Evolutionary conservation across 2,888 invertebrate species (phyloP).

Genomic region (Julus scandinavius): DNA sequence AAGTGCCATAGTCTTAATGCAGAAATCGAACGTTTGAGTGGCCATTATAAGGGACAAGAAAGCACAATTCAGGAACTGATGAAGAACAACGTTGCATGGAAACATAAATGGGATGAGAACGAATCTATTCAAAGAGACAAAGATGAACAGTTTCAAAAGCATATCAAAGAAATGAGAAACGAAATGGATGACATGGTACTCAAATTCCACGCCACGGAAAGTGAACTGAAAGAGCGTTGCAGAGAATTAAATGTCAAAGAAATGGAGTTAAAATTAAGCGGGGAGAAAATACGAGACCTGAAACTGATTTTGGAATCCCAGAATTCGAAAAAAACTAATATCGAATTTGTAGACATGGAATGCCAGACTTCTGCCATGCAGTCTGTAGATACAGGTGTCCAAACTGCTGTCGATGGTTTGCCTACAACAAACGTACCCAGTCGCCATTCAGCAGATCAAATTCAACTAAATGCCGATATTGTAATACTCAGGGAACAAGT

Average conservation of each 20-base stretch:
- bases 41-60: neutral
- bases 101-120: neutral
- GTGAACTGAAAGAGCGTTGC: neutral
- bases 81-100: neutral
- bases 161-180: neutral
- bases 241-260: neutral
- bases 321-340: neutral
- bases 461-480: neutral
- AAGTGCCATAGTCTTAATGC: neutral
- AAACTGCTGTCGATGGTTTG: neutral
- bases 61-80: neutral
- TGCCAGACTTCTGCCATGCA: neutral
- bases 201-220: neutral
- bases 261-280: neutral
- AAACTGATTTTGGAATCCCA: neutral
- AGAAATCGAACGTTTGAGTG: neutral
- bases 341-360: neutral
- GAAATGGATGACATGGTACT: neutral
- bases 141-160: neutral
- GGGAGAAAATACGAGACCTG: neutral
- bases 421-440: neutral
- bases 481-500: neutral
- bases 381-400: neutral
- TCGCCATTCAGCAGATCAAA: neutral
- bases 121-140: neutral